Evolutionary conservation across 2,888 invertebrate genomes (phyloP), one percentile per base, ranked within the genome.

Genomic region (Cyclophora punctaria): DNA sequence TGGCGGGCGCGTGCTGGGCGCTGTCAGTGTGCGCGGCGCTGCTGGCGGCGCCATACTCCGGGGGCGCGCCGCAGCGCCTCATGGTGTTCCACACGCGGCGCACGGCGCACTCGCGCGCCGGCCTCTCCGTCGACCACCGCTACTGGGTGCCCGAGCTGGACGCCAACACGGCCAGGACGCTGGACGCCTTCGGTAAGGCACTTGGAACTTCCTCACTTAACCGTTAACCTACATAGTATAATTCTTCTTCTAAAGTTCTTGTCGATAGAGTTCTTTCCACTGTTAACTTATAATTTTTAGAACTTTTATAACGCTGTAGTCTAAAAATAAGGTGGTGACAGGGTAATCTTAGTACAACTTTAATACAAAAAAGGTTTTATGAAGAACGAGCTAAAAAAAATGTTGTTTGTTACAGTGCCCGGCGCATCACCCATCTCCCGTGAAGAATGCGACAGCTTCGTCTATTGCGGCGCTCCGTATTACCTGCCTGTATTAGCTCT

Each of bases 401-500:
- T 20, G 20, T 20, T 20, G 20, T 20, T 20, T 33, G 35, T 48
- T 33, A 62, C 49, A 52, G 88, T 52, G 47, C 35, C 60, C 5
- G 43, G n/a, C 93, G 94, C 75, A 75, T 83, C 45, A 75, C 80
- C 49, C 83, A 91, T 74, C 81, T 90, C 76, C 93, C 93, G 33
- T 7, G 67, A 5, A 45, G 88, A 92, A 62, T 95, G 95, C 77
- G 77, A 83, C 47, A 80, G 85, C 51, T 89, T 91, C 75, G 78
- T 92, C 60, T 95, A 94, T 81, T 96, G 95, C 81, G 95, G 95
- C 51, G 85, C 93, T 79, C 95, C 96, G 7, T 95, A 94, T 83
- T 90, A 92, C 70, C 92, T 95, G 76, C 95, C 96, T 41, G 93
- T 93, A 60, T 86, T 91, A 53, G 86, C 90, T 48, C 91, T 94